A percentile compares a stretch with the other conserved stretches of the same genome.
Evolutionary conservation across 2,888 invertebrate species (phyloP).

Genomic region (Congeria kusceri): DNA sequence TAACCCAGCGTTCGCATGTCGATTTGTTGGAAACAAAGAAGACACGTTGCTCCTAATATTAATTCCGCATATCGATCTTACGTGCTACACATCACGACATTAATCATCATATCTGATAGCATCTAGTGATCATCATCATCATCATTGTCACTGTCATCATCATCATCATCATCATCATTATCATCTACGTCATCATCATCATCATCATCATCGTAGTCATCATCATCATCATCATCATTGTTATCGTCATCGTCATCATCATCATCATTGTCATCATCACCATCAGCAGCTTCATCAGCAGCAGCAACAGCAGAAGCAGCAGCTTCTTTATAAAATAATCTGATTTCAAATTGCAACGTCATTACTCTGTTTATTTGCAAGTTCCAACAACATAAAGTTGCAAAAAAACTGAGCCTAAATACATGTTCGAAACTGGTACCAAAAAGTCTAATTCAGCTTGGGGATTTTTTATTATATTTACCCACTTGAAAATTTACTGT

Average conservation of each 20-base stretch:
- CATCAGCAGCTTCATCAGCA: slow-evolving; percentile 14
- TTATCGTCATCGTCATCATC: slow-evolving; percentile 17
- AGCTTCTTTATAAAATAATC: no score
- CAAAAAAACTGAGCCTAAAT: no score
- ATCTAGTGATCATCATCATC: slow-evolving; percentile 4
- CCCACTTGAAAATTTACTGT: slow-evolving; percentile 1
- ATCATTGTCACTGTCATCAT: slow-evolving; percentile 8
- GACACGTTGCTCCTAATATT: no score
- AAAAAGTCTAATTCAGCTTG: no score
- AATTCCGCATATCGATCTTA: no score
- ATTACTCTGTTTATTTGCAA: no score
- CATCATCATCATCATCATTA: slow-evolving; percentile 6
- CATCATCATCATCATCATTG: slow-evolving; percentile 15
- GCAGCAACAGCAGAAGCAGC: not conserved
- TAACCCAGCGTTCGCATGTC: no score
- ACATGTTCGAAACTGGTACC: no score
- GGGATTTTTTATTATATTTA: slow-evolving; percentile 1
- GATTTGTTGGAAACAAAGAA: no score
- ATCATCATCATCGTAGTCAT: slow-evolving; percentile 22
- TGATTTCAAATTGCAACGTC: not conserved
- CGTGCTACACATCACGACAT: not conserved
- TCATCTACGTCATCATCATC: slow-evolving; percentile 6
- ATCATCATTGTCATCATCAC: slow-evolving; percentile 17
- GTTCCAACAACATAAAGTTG: no score
- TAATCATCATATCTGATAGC: not conserved